A percentile compares a stretch with the other conserved stretches of the same genome.
Conservation (phyloP, 2,888 invertebrate genomes). For the Labia minor region DNA sequence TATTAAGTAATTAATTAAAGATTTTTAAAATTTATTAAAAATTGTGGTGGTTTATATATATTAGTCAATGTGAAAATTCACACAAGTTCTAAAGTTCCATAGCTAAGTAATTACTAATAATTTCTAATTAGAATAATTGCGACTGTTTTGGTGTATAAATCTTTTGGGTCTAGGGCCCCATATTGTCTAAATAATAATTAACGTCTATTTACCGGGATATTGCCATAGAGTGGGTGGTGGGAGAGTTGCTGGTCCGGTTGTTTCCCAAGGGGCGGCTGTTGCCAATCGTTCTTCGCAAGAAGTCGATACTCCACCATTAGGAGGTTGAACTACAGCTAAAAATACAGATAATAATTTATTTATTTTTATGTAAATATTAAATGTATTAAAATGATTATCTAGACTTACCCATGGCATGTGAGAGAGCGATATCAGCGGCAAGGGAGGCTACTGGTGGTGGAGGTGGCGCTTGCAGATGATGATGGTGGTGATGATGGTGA, state of each 20-base stretch:
- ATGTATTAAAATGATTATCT: too few relatives aligned
- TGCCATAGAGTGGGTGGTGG: conserved; percentile 59
- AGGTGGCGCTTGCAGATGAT: conserved; percentile 34
- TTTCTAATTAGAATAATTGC: too few relatives aligned
- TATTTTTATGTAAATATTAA: too few relatives aligned
- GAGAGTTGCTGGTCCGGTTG: conserved; percentile 41
- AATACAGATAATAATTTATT: conserved; percentile 21
- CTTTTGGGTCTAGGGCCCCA: too few relatives aligned
- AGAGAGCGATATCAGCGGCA: not conserved
- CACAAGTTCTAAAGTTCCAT: too few relatives aligned
- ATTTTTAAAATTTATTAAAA: too few relatives aligned
- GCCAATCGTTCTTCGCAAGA: conserved; percentile 29
- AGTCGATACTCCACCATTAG: not conserved
- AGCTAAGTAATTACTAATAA: too few relatives aligned
- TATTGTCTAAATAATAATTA: too few relatives aligned
- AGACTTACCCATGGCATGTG: not conserved
- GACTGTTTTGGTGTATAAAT: too few relatives aligned
- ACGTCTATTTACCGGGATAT: conserved; percentile 68
- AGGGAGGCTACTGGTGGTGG: conserved; percentile 30
- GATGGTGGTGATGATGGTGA: not conserved
- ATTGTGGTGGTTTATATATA: too few relatives aligned
- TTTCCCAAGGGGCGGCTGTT: conserved; percentile 42
- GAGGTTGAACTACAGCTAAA: conserved; percentile 27
- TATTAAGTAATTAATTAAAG: too few relatives aligned
- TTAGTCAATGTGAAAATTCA: too few relatives aligned